Evolutionary conservation across 2,888 invertebrate species (phyloP).

Genomic region (Palloptera scutellata): DNA sequence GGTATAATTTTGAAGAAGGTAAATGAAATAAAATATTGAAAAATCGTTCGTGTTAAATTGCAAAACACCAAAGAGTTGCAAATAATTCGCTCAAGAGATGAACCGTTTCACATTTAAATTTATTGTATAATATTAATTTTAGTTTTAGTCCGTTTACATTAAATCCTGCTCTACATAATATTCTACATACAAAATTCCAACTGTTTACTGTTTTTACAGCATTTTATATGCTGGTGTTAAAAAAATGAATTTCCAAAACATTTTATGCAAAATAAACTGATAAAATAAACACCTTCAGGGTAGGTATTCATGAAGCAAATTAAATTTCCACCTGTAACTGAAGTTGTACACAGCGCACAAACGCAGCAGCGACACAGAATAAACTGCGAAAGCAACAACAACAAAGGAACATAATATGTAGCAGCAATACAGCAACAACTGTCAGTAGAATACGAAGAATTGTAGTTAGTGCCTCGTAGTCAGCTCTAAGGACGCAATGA

Average conservation of each 20-base stretch:
- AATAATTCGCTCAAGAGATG: too few species aligned
- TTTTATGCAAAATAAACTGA: conserved; percentile 26
- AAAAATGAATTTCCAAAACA: too few species aligned
- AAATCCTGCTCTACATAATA: too few species aligned
- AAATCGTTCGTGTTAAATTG: too few species aligned
- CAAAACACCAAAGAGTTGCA: too few species aligned
- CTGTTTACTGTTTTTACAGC: neutral
- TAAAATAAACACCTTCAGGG: conserved; percentile 43
- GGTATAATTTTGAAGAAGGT: too few species aligned
- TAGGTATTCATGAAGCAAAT: conserved; percentile 49
- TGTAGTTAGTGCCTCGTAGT: neutral
- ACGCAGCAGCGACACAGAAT: neutral
- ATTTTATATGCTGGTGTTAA: neutral
- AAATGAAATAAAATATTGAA: too few species aligned
- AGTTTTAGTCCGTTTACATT: neutral
- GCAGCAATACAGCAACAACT: conserved; percentile 26
- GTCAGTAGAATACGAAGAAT: conserved; percentile 4
- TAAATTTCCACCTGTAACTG: conserved; percentile 45
- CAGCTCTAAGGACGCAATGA: conserved; percentile 25
- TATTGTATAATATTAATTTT: neutral
- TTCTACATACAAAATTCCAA: neutral
- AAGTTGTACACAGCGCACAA: conserved; percentile 9
- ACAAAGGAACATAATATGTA: conserved; percentile 28
- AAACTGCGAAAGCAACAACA: conserved; percentile 9
- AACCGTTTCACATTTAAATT: neutral